Conservation (phyloP, 2,113 vertebrate species). For the Deroptyus accipitrinus region DNA sequence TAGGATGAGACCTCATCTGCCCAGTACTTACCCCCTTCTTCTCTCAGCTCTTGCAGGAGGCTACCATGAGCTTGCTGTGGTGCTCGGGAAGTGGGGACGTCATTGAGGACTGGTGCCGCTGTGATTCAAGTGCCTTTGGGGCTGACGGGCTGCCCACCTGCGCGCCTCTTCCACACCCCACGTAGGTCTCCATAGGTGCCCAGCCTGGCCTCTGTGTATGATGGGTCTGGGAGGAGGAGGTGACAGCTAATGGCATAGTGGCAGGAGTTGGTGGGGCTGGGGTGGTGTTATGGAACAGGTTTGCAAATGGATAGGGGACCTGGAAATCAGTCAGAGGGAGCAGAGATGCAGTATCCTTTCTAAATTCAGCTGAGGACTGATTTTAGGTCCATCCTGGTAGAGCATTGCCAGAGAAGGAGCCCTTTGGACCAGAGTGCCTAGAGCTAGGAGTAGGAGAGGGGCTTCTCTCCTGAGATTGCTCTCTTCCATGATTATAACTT, state of each 20-base stretch:
- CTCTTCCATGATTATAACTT: neutral
- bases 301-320: neutral
- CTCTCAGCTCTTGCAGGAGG: conserved; percentile 89
- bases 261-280: neutral
- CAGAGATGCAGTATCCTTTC: neutral
- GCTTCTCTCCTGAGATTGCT: neutral
- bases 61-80: conserved; percentile 99
- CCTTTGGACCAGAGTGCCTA: neutral
- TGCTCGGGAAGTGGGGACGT: conserved; percentile 95
- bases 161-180: conserved; percentile 90
- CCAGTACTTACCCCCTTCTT: neutral
- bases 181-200: conserved; percentile 67
- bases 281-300: neutral
- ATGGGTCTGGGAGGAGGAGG: neutral
- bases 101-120: conserved; percentile 98
- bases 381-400: neutral
- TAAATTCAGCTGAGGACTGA: neutral
- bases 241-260: rapidly evolving
- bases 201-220: neutral
- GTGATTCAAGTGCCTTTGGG: conserved; percentile 93
- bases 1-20: neutral
- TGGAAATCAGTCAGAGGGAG: neutral
- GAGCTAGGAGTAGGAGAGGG: neutral
- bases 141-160: conserved; percentile 92
- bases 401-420: neutral